Base-by-base conservation (phyloP, 2,888 invertebrate genomes). In the Sarcophaga caerulescens region DNA sequence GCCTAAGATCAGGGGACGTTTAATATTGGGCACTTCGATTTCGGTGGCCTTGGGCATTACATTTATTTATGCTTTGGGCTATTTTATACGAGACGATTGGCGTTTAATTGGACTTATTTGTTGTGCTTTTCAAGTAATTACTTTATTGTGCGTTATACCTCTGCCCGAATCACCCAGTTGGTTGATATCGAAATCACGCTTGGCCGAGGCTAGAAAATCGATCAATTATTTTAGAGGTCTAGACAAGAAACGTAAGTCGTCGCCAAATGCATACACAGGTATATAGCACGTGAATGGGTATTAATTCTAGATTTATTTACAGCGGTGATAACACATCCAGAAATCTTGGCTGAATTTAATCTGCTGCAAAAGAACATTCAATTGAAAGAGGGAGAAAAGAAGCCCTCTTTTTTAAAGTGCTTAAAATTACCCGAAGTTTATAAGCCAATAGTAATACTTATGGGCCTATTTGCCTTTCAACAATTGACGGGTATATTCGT, bases 401-500 rank as follows among this genome's bases (percentile, higher is more conserved):
- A 90, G 12, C 87, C 89, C 0, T 90, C 92, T 0, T 92, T 92
- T 23, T 10, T 87, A 3, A 88, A 88, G 2, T 90, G 90, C 3
- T 76, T 93, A 0, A 89, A 86, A 8, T 84, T 90, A 23, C 93
- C 93, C 3, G 93, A 93, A 88, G 92, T 93, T 1, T 92, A 93
- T 87, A 93, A 93, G 78, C 93, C 93, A 0, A 87, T 93, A 1
- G 70, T 91, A 1, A 93, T 93, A 63, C 94, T 96, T 93, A 94
- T 95, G 75, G 91, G 95, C 2, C 95, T 96, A 88, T 96, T 96
- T 89, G 93, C 95, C 12, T 95, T 95, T 10, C 95, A 95, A 84
- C 96, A 96, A 90, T 95, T 96, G 89, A 95, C 96, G 8, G 96
- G 96, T 1, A 95, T 96, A 1, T 96, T 96, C 87, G 96, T 96